phyloP scores from a whole-genome alignment of 2,113 vertebrate species.

The Emberiza fucata region DNA sequence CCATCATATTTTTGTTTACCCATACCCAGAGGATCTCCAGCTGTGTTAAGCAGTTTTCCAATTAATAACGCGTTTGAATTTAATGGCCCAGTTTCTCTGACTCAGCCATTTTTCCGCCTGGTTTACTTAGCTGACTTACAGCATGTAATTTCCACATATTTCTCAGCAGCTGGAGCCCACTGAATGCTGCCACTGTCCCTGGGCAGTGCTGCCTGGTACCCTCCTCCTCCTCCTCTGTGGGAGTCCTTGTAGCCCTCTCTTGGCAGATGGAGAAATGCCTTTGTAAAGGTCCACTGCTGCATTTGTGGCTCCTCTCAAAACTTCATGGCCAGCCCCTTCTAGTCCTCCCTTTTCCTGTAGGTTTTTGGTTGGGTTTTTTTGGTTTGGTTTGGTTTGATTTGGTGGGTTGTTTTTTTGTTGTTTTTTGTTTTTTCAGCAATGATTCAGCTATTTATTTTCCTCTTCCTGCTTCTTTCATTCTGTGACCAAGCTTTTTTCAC shows the following conservation, averaged over 20 bases:
- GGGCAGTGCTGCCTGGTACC: neutral
- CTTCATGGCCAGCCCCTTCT: neutral
- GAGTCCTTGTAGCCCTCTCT: neutral
- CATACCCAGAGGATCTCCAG: neutral
- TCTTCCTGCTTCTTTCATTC: neutral
- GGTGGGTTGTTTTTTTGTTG: no score
- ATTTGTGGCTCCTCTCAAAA: neutral
- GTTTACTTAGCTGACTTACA: conserved; percentile 30
- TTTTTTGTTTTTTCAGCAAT: neutral
- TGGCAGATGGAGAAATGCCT: neutral
- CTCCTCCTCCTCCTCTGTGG: neutral
- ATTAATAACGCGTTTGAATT: conserved; percentile 5
- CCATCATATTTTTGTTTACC: conserved; percentile 3
- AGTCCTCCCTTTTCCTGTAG: neutral
- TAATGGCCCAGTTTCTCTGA: conserved; percentile 1
- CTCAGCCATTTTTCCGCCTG: conserved; percentile 25
- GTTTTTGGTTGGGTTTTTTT: neutral
- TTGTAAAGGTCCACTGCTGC: neutral
- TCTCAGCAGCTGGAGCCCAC: conserved; percentile 13
- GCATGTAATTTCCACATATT: conserved; percentile 21
- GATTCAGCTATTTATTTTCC: conserved; percentile 13
- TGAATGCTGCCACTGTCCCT: conserved; percentile 45
- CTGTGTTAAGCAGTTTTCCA: conserved; percentile 27
- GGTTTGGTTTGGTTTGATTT: no score
- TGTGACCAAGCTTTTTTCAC: neutral